Percentiles rank a stretch among this genome's conserved stretches.
These are phyloP conservation scores for Leptonema lineaticorne DNA, from an alignment of 1,140 invertebrate genomes.

Conservation along the genomic window DNA sequence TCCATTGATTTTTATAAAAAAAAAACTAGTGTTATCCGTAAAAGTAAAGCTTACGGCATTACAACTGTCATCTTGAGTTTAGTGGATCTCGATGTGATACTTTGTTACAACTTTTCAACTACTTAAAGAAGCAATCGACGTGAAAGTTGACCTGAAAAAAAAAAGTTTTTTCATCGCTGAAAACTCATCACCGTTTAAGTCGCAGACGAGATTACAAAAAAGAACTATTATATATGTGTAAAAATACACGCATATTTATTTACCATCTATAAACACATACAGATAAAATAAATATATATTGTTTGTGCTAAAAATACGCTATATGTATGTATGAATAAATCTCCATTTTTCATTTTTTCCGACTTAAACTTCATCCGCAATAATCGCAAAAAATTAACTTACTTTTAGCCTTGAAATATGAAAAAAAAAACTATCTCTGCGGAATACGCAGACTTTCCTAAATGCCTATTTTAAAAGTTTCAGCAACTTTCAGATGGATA, in stretches of 20 bases:
- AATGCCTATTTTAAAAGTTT: too few relatives aligned
- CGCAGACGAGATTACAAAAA: neutral
- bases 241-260: neutral
- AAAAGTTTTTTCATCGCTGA: neutral
- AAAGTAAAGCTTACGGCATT: neutral
- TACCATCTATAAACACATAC: neutral
- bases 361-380: too few relatives aligned
- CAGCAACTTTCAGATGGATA: too few relatives aligned
- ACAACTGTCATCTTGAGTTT: neutral
- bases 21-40: neutral
- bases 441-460: too few relatives aligned
- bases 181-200: neutral
- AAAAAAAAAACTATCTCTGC: too few relatives aligned
- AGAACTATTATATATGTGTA: neutral
- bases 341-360: too few relatives aligned
- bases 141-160: neutral
- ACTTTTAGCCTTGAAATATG: too few relatives aligned
- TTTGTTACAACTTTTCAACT: constrained; percentile 2
- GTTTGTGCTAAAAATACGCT: neutral
- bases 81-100: neutral
- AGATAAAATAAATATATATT: neutral
- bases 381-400: too few relatives aligned
- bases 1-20: too few relatives aligned
- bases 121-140: neutral
- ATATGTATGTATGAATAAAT: neutral